These are phyloP conservation scores for Chascanopsetta lugubris DNA, from an alignment of 2,113 vertebrate genomes.

Conservation along the genomic window DNA sequence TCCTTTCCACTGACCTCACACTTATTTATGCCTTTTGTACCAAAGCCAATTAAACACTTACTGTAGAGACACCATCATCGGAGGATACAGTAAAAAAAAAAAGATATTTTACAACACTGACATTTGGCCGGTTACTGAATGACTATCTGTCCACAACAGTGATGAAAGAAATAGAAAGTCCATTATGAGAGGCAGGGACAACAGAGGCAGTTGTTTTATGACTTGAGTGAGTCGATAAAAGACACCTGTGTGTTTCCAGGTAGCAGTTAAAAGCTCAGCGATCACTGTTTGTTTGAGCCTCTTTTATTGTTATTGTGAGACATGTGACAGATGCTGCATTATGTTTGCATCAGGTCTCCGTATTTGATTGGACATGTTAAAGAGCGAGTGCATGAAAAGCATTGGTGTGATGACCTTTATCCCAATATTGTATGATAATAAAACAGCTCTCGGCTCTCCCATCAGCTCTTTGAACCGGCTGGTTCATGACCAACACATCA, in stretches of 20 bases:
- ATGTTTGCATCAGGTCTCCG: conserved; percentile 20
- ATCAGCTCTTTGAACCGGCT: too few relatives aligned
- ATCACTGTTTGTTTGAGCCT: not conserved
- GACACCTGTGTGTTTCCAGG: conserved; percentile 58
- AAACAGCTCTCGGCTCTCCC: too few relatives aligned
- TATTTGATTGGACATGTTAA: conserved; percentile 1
- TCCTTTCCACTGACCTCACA: conserved; percentile 11
- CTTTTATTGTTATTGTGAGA: conserved; percentile 32
- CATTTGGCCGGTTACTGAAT: conserved; percentile 48
- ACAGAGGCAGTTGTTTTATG: conserved; percentile 61
- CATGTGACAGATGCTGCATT: conserved; percentile 65
- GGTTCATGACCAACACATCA: too few relatives aligned
- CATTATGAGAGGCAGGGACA: conserved; percentile 37
- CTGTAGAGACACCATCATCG: conserved; percentile 33
- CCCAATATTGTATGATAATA: too few relatives aligned
- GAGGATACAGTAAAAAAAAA: conserved; percentile 11
- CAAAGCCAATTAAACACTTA: conserved; percentile 2
- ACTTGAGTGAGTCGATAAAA: conserved; percentile 25
- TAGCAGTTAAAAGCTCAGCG: conserved; percentile 46
- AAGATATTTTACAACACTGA: conserved; percentile 7
- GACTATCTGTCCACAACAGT: conserved; percentile 17
- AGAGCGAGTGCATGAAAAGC: not conserved
- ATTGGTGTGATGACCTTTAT: too few relatives aligned
- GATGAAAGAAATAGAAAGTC: conserved; percentile 38
- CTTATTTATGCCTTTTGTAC: not conserved